A percentile compares a stretch with the other conserved stretches of the same genome.
Evolutionary conservation across 35 echinoderm and acorn worm genomes (phyloP).

Genomic region (Ophioderma brevispina): DNA sequence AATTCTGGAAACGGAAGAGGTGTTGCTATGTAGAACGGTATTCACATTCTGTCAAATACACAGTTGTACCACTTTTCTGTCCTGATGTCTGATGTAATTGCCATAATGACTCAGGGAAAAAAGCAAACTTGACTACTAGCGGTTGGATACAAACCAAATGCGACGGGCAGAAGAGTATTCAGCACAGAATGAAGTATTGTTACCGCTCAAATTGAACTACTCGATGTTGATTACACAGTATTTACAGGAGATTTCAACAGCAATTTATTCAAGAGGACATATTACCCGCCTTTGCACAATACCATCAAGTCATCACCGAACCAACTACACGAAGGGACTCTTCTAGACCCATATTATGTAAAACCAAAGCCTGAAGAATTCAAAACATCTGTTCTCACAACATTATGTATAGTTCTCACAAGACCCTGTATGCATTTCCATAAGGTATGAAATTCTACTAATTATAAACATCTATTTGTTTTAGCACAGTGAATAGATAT

Average conservation of each 20-base stretch:
- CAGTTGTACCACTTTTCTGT: neutral
- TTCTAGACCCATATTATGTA: conserved; percentile 19
- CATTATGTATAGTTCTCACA: conserved; percentile 39
- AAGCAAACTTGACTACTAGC: neutral
- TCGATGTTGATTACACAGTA: neutral
- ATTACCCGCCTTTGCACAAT: neutral
- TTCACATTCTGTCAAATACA: neutral
- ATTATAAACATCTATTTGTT: no score
- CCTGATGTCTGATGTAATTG: neutral
- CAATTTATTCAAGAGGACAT: neutral
- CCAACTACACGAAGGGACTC: neutral
- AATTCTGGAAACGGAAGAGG: neutral
- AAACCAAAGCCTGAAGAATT: neutral
- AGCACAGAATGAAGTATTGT: neutral
- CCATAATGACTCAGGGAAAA: neutral
- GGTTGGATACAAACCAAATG: neutral
- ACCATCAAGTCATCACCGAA: neutral
- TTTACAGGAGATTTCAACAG: neutral
- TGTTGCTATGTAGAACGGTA: neutral
- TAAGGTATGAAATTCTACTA: neutral
- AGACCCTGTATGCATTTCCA: neutral
- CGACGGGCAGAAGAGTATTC: neutral
- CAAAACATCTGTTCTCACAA: neutral
- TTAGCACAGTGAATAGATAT: no score
- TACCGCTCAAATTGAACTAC: neutral